Evolutionary conservation across 2,888 invertebrate genomes (phyloP).

Genomic region (Acanthosepion lycidas): DNA sequence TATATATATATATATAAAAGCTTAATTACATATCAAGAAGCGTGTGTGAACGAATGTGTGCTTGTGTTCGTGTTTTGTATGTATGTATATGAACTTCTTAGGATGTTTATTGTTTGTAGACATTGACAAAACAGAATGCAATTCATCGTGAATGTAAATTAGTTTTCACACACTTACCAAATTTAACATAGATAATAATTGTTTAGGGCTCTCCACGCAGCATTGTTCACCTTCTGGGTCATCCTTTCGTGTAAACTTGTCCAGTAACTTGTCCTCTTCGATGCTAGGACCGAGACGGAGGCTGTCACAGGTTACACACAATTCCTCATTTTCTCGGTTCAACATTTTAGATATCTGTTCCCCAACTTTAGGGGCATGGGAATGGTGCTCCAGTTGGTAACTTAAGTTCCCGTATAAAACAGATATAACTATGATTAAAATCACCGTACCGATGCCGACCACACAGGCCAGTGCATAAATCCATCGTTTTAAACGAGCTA

Average conservation of each 20-base stretch:
- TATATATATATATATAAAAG: neutral
- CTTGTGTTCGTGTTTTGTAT: neutral
- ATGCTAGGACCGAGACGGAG: slow-evolving; percentile 65
- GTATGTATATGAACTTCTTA: neutral
- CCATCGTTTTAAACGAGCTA: slow-evolving; percentile 55
- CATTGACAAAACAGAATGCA: neutral
- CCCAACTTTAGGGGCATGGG: slow-evolving; percentile 68
- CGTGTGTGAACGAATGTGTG: neutral
- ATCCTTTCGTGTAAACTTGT: slow-evolving; percentile 62
- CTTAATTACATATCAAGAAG: neutral
- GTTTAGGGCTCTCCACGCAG: slow-evolving; percentile 66
- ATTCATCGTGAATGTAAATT: neutral
- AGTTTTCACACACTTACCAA: slow-evolving; percentile 59
- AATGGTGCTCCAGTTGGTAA: slow-evolving; percentile 64
- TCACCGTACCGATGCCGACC: slow-evolving; percentile 60
- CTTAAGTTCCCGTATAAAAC: slow-evolving; percentile 65
- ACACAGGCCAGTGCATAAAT: slow-evolving; percentile 60
- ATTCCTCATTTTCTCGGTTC: slow-evolving; percentile 60
- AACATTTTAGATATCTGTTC: slow-evolving; percentile 66
- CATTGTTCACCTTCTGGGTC: slow-evolving; percentile 61
- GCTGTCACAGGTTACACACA: slow-evolving; percentile 65
- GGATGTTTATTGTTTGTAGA: neutral
- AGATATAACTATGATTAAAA: slow-evolving; percentile 63
- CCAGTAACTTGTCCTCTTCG: slow-evolving; percentile 65
- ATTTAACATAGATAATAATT: slow-evolving; percentile 63